A percentile compares a stretch with the other conserved stretches of the same genome.
phyloP scores from a whole-genome alignment of 2,888 invertebrate genomes.

The Cheiracanthium punctorium region DNA sequence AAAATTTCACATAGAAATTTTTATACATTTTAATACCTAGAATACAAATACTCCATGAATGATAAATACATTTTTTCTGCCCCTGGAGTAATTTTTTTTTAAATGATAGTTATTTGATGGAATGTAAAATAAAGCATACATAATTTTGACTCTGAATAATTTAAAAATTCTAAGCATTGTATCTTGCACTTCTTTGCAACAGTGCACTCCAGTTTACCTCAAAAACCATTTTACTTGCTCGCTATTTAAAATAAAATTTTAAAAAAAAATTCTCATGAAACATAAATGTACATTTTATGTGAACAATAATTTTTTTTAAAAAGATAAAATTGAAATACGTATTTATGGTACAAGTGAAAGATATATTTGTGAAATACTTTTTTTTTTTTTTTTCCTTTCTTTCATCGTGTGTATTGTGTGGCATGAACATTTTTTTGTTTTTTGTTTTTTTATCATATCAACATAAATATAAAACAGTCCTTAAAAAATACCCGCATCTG shows the following conservation, averaged over 20 bases:
- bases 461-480: constrained; percentile 71
- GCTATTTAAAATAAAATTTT: constrained; percentile 28
- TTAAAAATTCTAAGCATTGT: too few species aligned
- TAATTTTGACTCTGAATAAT: too few species aligned
- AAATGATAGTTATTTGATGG: too few species aligned
- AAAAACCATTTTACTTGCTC: constrained; percentile 55
- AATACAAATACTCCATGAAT: too few species aligned
- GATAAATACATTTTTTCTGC: too few species aligned
- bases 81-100: too few species aligned
- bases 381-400: constrained; percentile 7
- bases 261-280: constrained; percentile 25
- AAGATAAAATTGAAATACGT: constrained; percentile 67
- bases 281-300: constrained; percentile 47
- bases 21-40: too few species aligned
- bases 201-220: constrained; percentile 49
- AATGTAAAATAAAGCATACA: too few species aligned
- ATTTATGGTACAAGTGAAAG: constrained; percentile 69
- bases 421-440: constrained; percentile 55
- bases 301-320: neutral
- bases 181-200: constrained; percentile 20
- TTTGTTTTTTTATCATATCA: too few species aligned
- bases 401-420: constrained; percentile 22
- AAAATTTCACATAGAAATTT: too few species aligned
- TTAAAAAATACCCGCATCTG: constrained; percentile 71
- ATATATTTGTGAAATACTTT: constrained; percentile 63